These are phyloP conservation scores for Gambusia holbrooki DNA, from an alignment of 2,113 vertebrate genomes.

Conservation along the genomic window DNA sequence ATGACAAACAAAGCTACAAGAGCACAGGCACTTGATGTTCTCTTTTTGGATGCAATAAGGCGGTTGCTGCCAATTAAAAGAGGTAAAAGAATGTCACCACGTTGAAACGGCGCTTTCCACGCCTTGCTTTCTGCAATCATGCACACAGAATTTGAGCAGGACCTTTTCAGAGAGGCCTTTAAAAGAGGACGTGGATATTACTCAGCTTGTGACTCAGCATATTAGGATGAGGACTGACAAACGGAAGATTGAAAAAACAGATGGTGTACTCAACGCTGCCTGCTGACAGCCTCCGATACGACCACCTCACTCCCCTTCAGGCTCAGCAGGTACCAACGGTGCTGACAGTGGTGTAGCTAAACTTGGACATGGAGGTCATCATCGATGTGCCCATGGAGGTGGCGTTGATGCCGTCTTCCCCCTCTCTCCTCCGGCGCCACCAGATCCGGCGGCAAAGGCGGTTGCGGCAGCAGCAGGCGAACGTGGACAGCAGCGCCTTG, in stretches of 20 bases:
- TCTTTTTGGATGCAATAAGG: slow-evolving; percentile 53
- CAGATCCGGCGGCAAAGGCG: slow-evolving; percentile 53
- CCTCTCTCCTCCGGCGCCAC: slow-evolving; percentile 51
- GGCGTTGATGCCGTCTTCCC: slow-evolving; percentile 73
- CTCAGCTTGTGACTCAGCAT: slow-evolving; percentile 41
- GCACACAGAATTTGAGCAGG: slow-evolving; percentile 41
- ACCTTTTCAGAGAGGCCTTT: slow-evolving; percentile 43
- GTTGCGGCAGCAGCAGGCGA: slow-evolving; percentile 78
- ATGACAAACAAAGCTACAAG: slow-evolving; percentile 38
- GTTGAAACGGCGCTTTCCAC: slow-evolving; percentile 8
- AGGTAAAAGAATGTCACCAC: slow-evolving; percentile 34
- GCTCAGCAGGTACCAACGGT: slow-evolving; percentile 82
- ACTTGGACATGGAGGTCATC: slow-evolving; percentile 86
- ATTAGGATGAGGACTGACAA: slow-evolving; percentile 34
- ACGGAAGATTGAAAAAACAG: slow-evolving; percentile 16
- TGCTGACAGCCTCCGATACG: neutral
- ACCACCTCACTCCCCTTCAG: neutral
- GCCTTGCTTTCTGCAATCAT: slow-evolving; percentile 44
- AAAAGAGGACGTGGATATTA: slow-evolving; percentile 31
- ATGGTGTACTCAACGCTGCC: slow-evolving; percentile 17
- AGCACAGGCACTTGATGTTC: slow-evolving; percentile 73
- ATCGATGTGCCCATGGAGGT: slow-evolving; percentile 80
- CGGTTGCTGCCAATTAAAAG: slow-evolving; percentile 38
- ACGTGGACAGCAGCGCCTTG: slow-evolving; percentile 85
- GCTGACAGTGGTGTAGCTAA: slow-evolving; percentile 94